Percentiles rank a stretch among this genome's conserved stretches.
Conservation (phyloP, 2,888 invertebrate species). For the Aphrophora alni region DNA sequence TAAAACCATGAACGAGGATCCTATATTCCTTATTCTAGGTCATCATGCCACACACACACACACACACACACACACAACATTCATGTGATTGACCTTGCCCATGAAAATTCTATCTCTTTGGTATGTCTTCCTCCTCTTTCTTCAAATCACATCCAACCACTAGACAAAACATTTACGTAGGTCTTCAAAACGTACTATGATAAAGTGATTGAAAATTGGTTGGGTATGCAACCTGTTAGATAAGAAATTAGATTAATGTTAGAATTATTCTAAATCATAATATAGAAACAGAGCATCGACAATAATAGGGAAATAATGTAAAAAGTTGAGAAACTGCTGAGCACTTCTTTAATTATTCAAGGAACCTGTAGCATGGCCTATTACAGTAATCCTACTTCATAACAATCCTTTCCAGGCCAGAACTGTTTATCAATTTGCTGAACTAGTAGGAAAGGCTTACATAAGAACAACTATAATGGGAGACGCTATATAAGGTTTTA, state of each 20-base stretch:
- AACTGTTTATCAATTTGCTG: background rate
- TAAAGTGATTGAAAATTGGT: background rate
- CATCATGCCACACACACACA: no score
- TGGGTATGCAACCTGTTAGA: no score
- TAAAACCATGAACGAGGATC: background rate
- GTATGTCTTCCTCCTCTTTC: background rate
- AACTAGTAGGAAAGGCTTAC: background rate
- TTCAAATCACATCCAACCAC: background rate
- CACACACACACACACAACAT: background rate
- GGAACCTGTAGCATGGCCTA: no score
- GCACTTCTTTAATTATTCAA: no score
- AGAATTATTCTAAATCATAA: no score
- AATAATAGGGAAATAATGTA: no score
- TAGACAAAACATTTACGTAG: background rate
- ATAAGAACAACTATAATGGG: background rate
- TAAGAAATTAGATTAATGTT: no score
- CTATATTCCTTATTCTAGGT: background rate
- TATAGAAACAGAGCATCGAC: no score
- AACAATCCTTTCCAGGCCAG: background rate
- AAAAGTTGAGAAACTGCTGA: no score
- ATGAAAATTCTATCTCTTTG: background rate
- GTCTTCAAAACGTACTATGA: background rate
- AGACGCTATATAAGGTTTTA: background rate
- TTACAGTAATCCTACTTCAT: no score
- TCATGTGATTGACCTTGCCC: background rate